Conservation (phyloP, 1,140 invertebrate genomes). For the Bombyx mandarina region DNA sequence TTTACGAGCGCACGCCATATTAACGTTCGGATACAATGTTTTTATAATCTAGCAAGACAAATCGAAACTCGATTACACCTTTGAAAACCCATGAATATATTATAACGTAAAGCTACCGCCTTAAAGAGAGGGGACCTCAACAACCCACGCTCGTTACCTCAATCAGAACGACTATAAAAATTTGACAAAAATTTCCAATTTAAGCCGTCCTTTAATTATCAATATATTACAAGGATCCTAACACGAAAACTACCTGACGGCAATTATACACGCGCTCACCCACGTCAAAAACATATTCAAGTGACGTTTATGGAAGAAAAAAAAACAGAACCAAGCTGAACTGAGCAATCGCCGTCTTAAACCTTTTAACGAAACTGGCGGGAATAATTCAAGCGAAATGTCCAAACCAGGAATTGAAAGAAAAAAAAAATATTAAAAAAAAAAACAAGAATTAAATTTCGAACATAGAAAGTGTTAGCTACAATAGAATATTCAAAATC, state of each 20-base stretch:
- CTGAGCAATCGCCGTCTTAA: conserved; percentile 28
- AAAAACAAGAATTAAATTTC: conserved; percentile 39
- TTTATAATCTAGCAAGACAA: conserved; percentile 59
- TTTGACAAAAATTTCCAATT: conserved; percentile 64
- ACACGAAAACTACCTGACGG: conserved; percentile 55
- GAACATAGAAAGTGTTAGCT: conserved; percentile 63
- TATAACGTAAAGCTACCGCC: conserved; percentile 51
- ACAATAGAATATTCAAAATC: conserved; percentile 67
- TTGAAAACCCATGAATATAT: conserved; percentile 21
- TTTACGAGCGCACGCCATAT: conserved; percentile 28
- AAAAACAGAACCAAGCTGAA: conserved; percentile 28
- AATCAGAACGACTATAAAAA: conserved; percentile 63
- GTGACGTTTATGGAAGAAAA: conserved; percentile 50
- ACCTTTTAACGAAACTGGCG: conserved; percentile 63
- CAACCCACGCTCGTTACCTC: conserved; percentile 50
- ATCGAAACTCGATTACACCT: conserved; percentile 33
- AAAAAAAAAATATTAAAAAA: background rate
- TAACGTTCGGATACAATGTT: conserved; percentile 24
- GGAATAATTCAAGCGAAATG: conserved; percentile 69
- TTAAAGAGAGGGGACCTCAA: conserved; percentile 10
- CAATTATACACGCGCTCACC: conserved; percentile 66
- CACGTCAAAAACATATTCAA: conserved; percentile 55
- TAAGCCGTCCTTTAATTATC: conserved; percentile 66
- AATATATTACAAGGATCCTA: conserved; percentile 57
- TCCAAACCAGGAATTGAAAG: conserved; percentile 41